Evolutionary conservation across 2,113 vertebrate genomes (phyloP).

Genomic region (Pheucticus melanocephalus): DNA sequence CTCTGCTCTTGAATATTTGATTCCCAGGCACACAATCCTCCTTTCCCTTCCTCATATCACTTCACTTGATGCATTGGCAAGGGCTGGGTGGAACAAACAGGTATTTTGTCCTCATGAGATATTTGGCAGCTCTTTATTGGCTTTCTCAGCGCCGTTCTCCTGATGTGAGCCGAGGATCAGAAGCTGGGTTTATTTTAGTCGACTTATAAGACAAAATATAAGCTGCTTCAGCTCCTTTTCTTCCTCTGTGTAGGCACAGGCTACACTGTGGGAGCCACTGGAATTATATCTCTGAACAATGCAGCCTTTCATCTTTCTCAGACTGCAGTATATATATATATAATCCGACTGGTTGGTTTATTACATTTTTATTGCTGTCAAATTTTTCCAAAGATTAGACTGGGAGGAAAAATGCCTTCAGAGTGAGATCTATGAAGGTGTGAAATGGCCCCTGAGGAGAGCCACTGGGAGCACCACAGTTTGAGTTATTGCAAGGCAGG

Average conservation of each 20-base stretch:
- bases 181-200: slow-evolving; percentile 34
- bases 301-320: slow-evolving; percentile 41
- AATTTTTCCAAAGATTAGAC: neutral
- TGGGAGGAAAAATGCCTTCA: slow-evolving; percentile 5
- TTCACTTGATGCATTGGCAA: neutral
- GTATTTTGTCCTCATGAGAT: slow-evolving; percentile 30
- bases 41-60: neutral
- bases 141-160: neutral
- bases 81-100: neutral
- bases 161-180: neutral
- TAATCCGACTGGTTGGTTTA: slow-evolving; percentile 40
- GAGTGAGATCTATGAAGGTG: neutral
- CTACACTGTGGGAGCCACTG: neutral
- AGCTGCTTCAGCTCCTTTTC: slow-evolving; percentile 16
- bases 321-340: neutral
- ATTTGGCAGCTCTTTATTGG: slow-evolving; percentile 33
- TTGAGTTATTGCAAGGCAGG: neutral
- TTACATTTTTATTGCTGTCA: slow-evolving; percentile 57
- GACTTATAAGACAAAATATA: slow-evolving; percentile 40
- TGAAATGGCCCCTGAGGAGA: neutral
- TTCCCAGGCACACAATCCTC: neutral
- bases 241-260: slow-evolving; percentile 6
- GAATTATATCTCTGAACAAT: slow-evolving; percentile 50
- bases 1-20: neutral
- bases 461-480: accelerated